Evolutionary conservation across 37 sponge, comb jelly and placozoan species (phyloP), one percentile per base, ranked within the genome.

Genomic region (Ephydatia muelleri): DNA sequence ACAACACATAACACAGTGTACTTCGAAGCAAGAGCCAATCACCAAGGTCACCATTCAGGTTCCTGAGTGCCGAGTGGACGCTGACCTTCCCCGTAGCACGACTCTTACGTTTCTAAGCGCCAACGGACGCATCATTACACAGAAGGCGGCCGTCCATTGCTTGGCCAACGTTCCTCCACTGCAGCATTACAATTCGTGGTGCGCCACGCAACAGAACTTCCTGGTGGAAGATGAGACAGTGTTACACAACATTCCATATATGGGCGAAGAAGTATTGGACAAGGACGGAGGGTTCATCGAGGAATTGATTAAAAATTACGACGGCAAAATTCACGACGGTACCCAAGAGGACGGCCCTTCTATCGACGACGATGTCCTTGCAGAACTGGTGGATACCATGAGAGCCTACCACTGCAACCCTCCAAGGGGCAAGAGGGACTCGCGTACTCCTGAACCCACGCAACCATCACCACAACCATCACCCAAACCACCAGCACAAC

Each of bases 231-330:
- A 99, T 31, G 99, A 99, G 73, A 97, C 92, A 3, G 95, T 95
- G 2, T 85, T 99, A 0, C 97, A 97, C 85, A 97, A 99, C 85
- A 99, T 99, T 69, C 99, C 99, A 1, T 99, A 99, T 80, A 95
- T 99, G 95, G 99, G 97, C 2, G 99, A 99, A 48, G 90, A 99
- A 83, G 90, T 91, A 26, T 72, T 95, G 69, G 94, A 96, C 23
- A 88, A 97, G 37, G 99, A 99, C 48, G 87, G 82, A 13, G 73
- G 85, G 30, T 99, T 99, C 76, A 99, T 99, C 57, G 97, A 99
- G 75, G 99, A 99, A 29, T 84, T 99, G 49, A 93, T 99, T 29
- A 85, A 81, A 36, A 97, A 97, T 65, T 99, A 99, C 68, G 95
- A 99, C 70, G 97, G 95, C 2, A 91, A 91, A 57, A 70, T 99